Evolutionary conservation across 2,797 vertebrate species (phyloP).

Genomic region (Galago senegalensis): DNA sequence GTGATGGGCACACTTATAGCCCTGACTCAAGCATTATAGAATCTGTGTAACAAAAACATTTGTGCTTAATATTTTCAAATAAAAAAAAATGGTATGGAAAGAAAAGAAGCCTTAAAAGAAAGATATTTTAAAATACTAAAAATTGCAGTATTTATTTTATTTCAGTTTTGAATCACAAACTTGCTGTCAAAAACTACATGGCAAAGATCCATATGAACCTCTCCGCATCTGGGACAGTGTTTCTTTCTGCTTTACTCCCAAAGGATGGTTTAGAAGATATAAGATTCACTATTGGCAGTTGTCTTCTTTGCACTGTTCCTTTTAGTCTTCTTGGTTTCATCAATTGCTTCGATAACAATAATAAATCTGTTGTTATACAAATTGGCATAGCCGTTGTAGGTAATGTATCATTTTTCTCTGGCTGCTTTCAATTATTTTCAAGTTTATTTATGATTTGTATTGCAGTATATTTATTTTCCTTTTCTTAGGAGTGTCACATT

Average conservation of each 20-base stretch:
- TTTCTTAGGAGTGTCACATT: background rate
- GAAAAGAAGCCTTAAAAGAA: background rate
- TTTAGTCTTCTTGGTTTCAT: background rate
- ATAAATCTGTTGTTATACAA: background rate
- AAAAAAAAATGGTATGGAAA: background rate
- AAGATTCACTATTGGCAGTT: background rate
- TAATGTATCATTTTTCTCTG: background rate
- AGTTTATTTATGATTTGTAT: background rate
- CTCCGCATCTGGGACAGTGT: background rate
- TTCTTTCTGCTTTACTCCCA: background rate
- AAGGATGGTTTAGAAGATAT: background rate
- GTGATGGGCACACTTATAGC: background rate
- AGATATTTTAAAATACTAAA: conserved; percentile 25
- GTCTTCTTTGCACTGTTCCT: background rate
- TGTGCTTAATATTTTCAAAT: background rate
- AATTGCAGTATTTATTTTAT: background rate
- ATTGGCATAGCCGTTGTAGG: background rate
- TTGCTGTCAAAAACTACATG: background rate
- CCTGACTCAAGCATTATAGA: background rate
- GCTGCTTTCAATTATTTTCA: background rate
- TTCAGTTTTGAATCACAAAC: conserved; percentile 9
- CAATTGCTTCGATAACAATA: background rate
- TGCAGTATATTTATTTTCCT: background rate
- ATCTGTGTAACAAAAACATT: background rate
- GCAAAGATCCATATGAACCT: background rate